A percentile compares a stretch with the other conserved stretches of the same genome.
Evolutionary conservation across 2,888 invertebrate species (phyloP).

Genomic region (Andrena hattorfiana): DNA sequence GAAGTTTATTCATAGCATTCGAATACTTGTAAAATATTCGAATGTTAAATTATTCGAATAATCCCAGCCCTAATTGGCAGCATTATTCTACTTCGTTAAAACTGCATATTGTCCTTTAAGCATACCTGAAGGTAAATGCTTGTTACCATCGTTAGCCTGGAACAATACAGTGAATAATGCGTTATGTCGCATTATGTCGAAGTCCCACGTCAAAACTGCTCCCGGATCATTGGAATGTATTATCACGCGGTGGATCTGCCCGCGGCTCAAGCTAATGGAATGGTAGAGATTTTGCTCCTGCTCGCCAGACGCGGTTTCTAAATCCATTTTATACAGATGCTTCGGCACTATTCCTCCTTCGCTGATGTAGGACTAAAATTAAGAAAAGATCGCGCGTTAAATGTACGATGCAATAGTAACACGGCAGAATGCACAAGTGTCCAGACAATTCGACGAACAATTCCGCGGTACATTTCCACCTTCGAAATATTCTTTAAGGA

Average conservation of each 20-base stretch:
- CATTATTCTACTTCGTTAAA: not conserved
- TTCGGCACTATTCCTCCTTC: conserved; percentile 97
- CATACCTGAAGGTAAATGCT: conserved; percentile 28
- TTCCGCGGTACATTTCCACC: too few relatives aligned
- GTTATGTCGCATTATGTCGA: conserved; percentile 96
- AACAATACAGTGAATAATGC: conserved; percentile 92
- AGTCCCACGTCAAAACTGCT: conserved; percentile 98
- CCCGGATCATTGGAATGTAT: conserved; percentile 93
- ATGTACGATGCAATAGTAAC: not conserved
- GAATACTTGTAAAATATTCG: too few relatives aligned
- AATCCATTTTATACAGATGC: conserved; percentile 89
- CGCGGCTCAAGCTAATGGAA: conserved; percentile 89
- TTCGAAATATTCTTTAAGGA: too few relatives aligned
- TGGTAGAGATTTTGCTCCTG: conserved; percentile 90
- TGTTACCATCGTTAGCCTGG: conserved; percentile 74
- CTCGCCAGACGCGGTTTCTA: conserved; percentile 83
- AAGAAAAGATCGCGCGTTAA: conserved; percentile 23
- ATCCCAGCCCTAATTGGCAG: too few relatives aligned
- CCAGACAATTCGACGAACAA: not conserved
- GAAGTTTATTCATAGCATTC: too few relatives aligned
- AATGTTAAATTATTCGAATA: too few relatives aligned
- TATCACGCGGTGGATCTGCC: conserved; percentile 91
- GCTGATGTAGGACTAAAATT: conserved; percentile 90
- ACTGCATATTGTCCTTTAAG: not conserved
- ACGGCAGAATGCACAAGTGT: not conserved